Evolutionary conservation across 1,140 invertebrate genomes (phyloP).

Genomic region (Drosophila jambulina): DNA sequence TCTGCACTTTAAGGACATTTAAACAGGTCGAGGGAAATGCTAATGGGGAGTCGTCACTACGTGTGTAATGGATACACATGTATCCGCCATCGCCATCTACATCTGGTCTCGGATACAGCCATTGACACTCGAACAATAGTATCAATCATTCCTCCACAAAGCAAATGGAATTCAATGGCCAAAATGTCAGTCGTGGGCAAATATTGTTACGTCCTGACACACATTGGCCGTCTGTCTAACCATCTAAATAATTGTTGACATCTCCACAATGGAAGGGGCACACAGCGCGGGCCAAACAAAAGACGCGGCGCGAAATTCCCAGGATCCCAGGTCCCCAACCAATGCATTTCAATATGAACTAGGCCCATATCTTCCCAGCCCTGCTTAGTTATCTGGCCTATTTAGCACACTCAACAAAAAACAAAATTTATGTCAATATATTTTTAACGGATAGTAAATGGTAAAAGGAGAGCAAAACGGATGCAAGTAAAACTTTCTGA

Average conservation of each 20-base stretch:
- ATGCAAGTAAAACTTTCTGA: no score
- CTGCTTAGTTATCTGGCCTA: conserved; percentile 9
- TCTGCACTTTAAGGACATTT: conserved; percentile 38
- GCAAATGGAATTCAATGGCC: conserved; percentile 35
- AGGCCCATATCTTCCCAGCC: neutral
- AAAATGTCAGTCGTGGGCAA: conserved; percentile 31
- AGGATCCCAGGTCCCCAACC: conserved; percentile 5
- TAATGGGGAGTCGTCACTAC: conserved; percentile 9
- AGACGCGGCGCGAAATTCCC: conserved; percentile 24
- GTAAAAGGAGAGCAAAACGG: neutral
- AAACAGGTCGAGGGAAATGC: conserved; percentile 39
- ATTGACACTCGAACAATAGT: conserved; percentile 22
- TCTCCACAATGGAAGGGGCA: conserved; percentile 43
- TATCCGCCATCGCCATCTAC: conserved; percentile 10
- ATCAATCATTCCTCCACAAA: conserved; percentile 36
- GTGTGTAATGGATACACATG: conserved; percentile 25
- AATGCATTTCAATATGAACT: conserved; percentile 18
- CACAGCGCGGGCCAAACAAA: conserved; percentile 42
- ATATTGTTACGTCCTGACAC: conserved; percentile 29
- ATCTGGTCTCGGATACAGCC: neutral
- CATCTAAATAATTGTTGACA: conserved; percentile 58
- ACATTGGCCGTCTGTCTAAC: conserved; percentile 35
- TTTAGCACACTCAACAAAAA: conserved; percentile 15
- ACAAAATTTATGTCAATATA: neutral
- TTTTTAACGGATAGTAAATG: neutral